Evolutionary conservation across 2,113 vertebrate species (phyloP), one percentile per base, ranked within the genome.

Genomic region (Heloderma charlesbogerti): DNA sequence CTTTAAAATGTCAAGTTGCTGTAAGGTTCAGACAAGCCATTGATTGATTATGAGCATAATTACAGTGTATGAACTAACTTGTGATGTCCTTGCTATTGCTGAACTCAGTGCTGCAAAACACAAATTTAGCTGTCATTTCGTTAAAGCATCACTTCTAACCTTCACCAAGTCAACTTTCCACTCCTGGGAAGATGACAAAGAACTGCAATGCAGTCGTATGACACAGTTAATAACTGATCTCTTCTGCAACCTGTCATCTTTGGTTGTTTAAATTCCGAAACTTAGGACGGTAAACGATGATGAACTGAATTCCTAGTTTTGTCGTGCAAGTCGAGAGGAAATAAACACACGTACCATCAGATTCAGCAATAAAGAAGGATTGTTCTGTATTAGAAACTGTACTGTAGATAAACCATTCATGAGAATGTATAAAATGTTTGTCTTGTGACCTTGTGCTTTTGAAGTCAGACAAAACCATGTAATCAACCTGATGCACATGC

Each of bases 371-470:
- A 98, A 98, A 96, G 97, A 96, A 97, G 97, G 97, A 96, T 97
- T 94, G 94, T 97, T 98, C 97, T 97, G 97, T 97, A 97, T 97
- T 98, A 96, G 97, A 96, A 97, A 97, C 93, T 94, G 97, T 98
- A 97, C 97, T 97, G 98, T 98, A 98, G 97, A 98, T 97, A 97
- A 97, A 97, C 96, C 97, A 97, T 97, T 97, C 97, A 96, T 97
- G 96, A 97, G 97, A 98, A 97, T 97, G 97, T 97, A 97, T 96
- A 97, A 96, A 96, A 97, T 97, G 96, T 97, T 97, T 97, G 98
- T 98, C 98, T 98, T 96, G 98, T 98, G 98, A 98, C 97, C 97
- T 98, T 98, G 98, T 98, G 97, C 97, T 98, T 98, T 98, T 96
- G 97, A 96, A 98, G 97, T 98, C 97, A 96, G 97, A 97, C 97